phyloP scores from a whole-genome alignment of 1,140 invertebrate species.

The Drosophila littoralis region DNA sequence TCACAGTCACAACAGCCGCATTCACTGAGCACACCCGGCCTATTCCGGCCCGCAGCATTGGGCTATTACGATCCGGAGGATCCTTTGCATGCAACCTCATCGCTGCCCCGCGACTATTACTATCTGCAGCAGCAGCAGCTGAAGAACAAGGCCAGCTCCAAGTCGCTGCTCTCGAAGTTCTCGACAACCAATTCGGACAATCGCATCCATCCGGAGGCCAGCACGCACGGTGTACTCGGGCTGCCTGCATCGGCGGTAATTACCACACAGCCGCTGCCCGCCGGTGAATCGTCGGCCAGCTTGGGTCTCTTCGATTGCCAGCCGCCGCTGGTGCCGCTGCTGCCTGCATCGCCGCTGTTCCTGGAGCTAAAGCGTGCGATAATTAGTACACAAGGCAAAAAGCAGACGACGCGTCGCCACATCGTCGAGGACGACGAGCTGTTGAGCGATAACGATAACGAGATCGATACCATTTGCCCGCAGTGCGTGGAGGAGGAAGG shows the following conservation, averaged over 20 bases:
- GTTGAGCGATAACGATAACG: conserved; percentile 34
- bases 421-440: conserved; percentile 32
- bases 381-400: conserved; percentile 45
- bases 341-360: conserved; percentile 55
- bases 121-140: conserved; percentile 80
- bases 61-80: conserved; percentile 77
- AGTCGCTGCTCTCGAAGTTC: conserved; percentile 75
- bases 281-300: conserved; percentile 46
- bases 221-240: conserved; percentile 51
- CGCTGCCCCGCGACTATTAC: conserved; percentile 77
- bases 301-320: conserved; percentile 64
- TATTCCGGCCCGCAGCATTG: conserved; percentile 61
- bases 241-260: conserved; percentile 57
- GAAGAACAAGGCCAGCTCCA: conserved; percentile 75
- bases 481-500: conserved; percentile 33
- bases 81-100: conserved; percentile 77
- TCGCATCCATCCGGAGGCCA: conserved; percentile 76
- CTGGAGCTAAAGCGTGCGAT: conserved; percentile 76
- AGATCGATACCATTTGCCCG: conserved; percentile 22
- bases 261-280: conserved; percentile 70
- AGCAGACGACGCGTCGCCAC: conserved; percentile 13
- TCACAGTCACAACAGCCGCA: conserved; percentile 62
- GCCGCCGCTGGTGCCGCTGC: conserved; percentile 40
- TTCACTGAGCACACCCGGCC: conserved; percentile 70
- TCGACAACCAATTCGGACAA: conserved; percentile 76